Evolutionary conservation across 2,113 vertebrate genomes (phyloP).

Genomic region (Mustela nigripes): DNA sequence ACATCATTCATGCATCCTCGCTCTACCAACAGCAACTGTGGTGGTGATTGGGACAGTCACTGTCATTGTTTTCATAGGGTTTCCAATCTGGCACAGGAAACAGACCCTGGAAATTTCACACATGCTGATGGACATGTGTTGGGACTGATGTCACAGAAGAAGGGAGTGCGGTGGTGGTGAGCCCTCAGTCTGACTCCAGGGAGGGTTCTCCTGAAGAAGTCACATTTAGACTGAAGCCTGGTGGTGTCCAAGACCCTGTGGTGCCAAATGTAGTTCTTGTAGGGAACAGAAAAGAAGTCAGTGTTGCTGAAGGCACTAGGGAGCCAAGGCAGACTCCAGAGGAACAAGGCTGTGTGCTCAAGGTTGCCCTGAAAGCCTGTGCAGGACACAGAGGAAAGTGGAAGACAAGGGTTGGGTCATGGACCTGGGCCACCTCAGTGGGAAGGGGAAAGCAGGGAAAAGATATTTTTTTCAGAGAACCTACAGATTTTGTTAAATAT

Average conservation of each 20-base stretch:
- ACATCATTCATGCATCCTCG: accelerated
- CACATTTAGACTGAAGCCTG: background rate
- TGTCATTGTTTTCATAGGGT: accelerated
- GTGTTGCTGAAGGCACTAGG: too few species aligned
- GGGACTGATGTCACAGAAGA: accelerated
- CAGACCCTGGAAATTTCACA: accelerated
- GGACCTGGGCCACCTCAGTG: background rate
- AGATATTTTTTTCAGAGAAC: background rate
- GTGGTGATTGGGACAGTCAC: background rate
- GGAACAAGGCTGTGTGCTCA: too few species aligned
- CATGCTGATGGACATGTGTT: accelerated
- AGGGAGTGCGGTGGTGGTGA: background rate
- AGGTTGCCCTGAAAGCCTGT: too few species aligned
- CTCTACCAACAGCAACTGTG: accelerated
- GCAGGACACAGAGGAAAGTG: accelerated
- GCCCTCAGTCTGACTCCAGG: background rate
- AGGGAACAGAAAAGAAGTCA: background rate
- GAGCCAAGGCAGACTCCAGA: background rate
- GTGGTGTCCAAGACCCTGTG: background rate
- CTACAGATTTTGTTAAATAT: background rate
- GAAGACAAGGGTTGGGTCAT: background rate
- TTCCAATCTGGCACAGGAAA: background rate
- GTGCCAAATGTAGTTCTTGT: background rate
- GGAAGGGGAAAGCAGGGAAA: background rate
- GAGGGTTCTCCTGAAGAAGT: background rate